phyloP scores from a whole-genome alignment of 2,888 invertebrate genomes.

The Seladonia tumulorum region DNA sequence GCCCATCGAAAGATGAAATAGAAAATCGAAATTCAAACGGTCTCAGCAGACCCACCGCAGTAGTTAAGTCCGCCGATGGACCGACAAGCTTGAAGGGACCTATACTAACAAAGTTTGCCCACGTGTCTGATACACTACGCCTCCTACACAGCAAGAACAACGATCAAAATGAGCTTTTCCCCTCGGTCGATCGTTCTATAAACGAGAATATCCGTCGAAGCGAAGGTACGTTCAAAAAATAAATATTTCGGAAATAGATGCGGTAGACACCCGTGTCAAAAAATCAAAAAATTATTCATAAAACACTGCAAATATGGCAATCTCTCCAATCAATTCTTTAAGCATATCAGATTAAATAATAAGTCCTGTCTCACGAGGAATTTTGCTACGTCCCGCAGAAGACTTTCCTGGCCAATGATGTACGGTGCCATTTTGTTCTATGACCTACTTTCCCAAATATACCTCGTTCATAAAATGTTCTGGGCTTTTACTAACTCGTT shows the following conservation, averaged over 20 bases:
- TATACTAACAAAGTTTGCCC: neutral
- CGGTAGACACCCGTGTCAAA: neutral
- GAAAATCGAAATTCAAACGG: too few relatives aligned
- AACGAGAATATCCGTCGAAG: neutral
- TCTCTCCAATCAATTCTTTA: neutral
- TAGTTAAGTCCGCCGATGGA: neutral
- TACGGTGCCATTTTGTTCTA: neutral
- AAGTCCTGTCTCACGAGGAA: neutral
- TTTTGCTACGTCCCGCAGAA: too few relatives aligned
- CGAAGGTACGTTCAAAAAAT: neutral
- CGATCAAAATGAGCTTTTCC: neutral
- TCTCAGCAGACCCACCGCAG: neutral
- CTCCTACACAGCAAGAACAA: neutral
- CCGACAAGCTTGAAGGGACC: neutral
- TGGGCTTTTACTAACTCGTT: too few relatives aligned
- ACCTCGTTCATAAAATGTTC: too few relatives aligned
- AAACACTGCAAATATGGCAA: neutral
- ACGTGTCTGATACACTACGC: neutral
- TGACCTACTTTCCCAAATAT: neutral
- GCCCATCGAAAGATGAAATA: neutral
- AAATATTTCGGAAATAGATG: neutral
- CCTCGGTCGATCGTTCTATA: neutral
- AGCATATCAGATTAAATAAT: neutral
- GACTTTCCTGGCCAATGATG: neutral
- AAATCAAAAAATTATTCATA: neutral